Percentiles rank a stretch among this genome's conserved stretches.
phyloP scores from a whole-genome alignment of 2,888 invertebrate species.

The Hedychridium roseum region DNA sequence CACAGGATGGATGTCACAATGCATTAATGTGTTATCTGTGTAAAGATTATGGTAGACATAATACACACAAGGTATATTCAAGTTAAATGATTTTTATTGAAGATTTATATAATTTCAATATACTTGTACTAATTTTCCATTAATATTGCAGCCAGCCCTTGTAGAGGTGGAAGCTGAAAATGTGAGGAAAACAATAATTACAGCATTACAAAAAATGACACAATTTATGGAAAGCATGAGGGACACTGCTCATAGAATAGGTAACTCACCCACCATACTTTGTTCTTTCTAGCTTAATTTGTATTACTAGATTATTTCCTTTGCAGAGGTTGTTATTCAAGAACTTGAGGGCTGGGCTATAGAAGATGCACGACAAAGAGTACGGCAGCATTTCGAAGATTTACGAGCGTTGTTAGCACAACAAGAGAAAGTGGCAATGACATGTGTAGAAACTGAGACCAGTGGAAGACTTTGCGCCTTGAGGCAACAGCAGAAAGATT shows the following conservation, averaged over 20 bases:
- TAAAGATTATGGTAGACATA: constrained; percentile 69
- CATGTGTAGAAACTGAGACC: constrained; percentile 68
- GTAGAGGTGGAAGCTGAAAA: constrained; percentile 69
- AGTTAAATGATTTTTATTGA: not conserved
- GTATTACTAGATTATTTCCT: no score
- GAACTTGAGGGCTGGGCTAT: constrained; percentile 50
- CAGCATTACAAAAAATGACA: constrained; percentile 66
- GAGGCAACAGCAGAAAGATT: constrained; percentile 67
- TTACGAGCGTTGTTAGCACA: constrained; percentile 64
- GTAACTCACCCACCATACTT: no score
- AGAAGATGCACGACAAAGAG: constrained; percentile 58
- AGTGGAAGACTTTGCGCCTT: constrained; percentile 66
- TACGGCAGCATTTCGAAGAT: constrained; percentile 66
- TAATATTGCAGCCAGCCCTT: constrained; percentile 62
- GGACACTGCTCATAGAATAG: constrained; percentile 65
- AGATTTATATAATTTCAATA: constrained; percentile 1
- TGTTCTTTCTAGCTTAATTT: no score
- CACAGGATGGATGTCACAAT: constrained; percentile 66
- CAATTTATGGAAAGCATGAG: constrained; percentile 67
- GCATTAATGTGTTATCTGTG: constrained; percentile 70
- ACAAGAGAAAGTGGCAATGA: constrained; percentile 67
- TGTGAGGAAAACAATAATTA: constrained; percentile 64
- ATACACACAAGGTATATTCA: constrained; percentile 65
- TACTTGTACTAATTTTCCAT: no score
- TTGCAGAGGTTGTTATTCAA: constrained; percentile 59